Percentiles rank a stretch among this genome's conserved stretches.
phyloP scores from a whole-genome alignment of 2,888 invertebrate species.

The Helleia helle region DNA sequence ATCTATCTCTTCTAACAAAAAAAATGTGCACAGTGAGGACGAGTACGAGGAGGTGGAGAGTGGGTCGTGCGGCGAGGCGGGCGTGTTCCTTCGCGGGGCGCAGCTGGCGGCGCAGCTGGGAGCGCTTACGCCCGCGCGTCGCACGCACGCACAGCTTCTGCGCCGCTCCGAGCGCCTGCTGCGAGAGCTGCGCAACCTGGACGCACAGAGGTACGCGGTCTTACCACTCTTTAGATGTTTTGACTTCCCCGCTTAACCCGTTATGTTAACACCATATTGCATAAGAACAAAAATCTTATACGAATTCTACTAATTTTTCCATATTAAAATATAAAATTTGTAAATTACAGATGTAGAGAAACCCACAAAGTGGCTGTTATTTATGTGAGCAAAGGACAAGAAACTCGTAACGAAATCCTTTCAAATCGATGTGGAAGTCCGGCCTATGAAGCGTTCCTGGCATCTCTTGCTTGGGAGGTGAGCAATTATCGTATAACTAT shows the following conservation, averaged over 20 bases:
- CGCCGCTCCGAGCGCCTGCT: constrained; percentile 91
- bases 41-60: constrained; percentile 55
- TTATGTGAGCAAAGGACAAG: constrained; percentile 98
- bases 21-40: constrained; percentile 25
- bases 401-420: constrained; percentile 93
- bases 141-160: constrained; percentile 88
- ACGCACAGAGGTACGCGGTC: constrained; percentile 79
- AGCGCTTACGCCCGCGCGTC: constrained; percentile 90
- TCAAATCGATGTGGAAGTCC: constrained; percentile 94
- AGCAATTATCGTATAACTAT: too few species aligned
- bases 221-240: too few species aligned
- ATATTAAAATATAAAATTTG: background rate
- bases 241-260: too few species aligned
- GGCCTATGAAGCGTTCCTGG: constrained; percentile 90
- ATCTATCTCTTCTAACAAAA: too few species aligned
- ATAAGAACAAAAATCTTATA: too few species aligned
- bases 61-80: constrained; percentile 11
- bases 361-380: constrained; percentile 98
- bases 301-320: too few species aligned
- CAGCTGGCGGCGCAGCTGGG: constrained; percentile 94
- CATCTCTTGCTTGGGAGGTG: constrained; percentile 78
- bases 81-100: constrained; percentile 85
- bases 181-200: constrained; percentile 93
- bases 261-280: too few species aligned
- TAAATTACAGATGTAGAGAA: constrained; percentile 81